Evolutionary conservation across 2,888 invertebrate genomes (phyloP), one percentile per base, ranked within the genome.

Genomic region (Slavum lentiscoides): DNA sequence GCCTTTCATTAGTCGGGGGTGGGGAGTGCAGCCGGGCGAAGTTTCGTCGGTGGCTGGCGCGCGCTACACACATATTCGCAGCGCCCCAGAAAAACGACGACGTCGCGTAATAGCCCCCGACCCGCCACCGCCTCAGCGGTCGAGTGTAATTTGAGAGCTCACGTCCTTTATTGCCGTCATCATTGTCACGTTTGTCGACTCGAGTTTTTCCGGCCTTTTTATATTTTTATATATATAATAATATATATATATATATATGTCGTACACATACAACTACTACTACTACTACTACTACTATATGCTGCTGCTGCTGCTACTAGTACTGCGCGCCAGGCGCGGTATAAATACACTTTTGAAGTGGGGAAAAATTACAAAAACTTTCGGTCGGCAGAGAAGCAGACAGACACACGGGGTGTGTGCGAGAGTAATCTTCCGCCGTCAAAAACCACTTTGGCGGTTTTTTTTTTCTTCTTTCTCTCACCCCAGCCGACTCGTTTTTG

Each of bases 121-220:
- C 73, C 59, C 73, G 43, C 59, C 8, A 15, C 39, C 59, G 21
- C 43, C 43, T 21, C 58, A 1, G 30, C 59, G 43, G 59, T 23
- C 58, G 59, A 69, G 49, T 59, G 67, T 76, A 67, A 76, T 76
- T 68, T 30, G 58, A 67, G 59, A 59, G 68, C 49, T 43, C 49
- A 13, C 49, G 49, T 15, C 30, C 66, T 76, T 76, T 76, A 67
- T 76, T 76, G 58, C 59, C 75, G 19, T 67, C 75, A 67, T 76
- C 68, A 49, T 68, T 76, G 76, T 76, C 76, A 76, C 68, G 76
- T 76, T 76, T 76, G 76, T 67, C 76, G 68, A 67, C 68, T 76
- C 61, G 30, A 76, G 76, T 76, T 76, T 76, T 68, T 59, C 76
- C 61, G 43, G 49, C 49, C 9, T 43, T 72, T 72, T 59, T 43